These are phyloP conservation scores for Poeciliopsis turneri DNA, from an alignment of 2,797 vertebrate genomes.

Conservation along the genomic window DNA sequence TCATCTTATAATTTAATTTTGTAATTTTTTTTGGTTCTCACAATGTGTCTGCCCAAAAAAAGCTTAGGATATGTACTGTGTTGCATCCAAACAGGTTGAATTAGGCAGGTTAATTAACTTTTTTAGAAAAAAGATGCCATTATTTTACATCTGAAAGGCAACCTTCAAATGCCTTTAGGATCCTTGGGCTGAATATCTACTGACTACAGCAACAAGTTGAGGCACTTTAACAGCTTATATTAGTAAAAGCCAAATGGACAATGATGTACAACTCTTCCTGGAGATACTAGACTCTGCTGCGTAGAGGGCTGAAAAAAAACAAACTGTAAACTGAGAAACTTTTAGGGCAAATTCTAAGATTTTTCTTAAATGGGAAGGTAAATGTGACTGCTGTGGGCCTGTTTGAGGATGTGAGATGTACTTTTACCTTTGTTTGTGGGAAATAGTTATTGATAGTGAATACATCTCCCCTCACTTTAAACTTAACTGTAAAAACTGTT, in stretches of 20 bases:
- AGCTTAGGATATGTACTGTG: not conserved
- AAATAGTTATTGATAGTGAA: not conserved
- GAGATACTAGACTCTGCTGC: not conserved
- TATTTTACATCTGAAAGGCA: not conserved
- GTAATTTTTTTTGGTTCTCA: not conserved
- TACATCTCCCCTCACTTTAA: not conserved
- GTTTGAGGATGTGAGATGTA: not conserved
- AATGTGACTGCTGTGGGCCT: not conserved
- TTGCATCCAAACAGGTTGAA: not conserved
- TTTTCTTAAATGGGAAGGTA: not conserved
- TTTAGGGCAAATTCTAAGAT: not conserved
- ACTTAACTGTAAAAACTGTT: not conserved
- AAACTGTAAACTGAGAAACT: not conserved
- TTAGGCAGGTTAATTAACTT: not conserved
- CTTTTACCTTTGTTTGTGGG: not conserved
- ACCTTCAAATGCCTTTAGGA: slow-evolving; percentile 46
- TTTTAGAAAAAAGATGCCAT: not conserved
- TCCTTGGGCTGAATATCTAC: slow-evolving; percentile 26
- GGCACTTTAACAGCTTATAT: slow-evolving; percentile 24
- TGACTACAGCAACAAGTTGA: slow-evolving; percentile 22
- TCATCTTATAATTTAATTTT: not conserved
- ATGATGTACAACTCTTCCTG: not conserved
- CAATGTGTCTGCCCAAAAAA: not conserved
- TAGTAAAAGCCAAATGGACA: slow-evolving; percentile 40
- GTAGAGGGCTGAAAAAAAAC: not conserved